Evolutionary conservation across 1,140 invertebrate genomes (phyloP).

Genomic region (Homarus americanus): DNA sequence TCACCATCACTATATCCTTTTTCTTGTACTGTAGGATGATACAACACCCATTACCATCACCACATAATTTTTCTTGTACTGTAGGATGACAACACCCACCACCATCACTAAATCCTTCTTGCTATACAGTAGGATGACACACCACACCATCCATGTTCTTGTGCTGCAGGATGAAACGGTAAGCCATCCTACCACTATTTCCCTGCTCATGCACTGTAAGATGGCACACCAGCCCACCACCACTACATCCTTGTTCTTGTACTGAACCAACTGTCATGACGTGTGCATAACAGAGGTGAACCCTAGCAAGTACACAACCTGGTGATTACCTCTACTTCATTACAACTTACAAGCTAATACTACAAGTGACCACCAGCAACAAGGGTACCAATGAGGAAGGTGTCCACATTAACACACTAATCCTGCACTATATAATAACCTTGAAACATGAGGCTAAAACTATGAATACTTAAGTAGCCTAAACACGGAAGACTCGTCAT

Average conservation of each 20-base stretch:
- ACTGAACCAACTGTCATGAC: background rate
- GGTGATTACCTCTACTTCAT: background rate
- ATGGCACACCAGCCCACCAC: background rate
- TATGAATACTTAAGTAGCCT: background rate
- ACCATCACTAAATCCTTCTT: no score
- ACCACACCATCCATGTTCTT: no score
- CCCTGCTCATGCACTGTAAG: background rate
- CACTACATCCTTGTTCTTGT: background rate
- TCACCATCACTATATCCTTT: no score
- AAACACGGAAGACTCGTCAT: constrained; percentile 52
- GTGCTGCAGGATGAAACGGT: no score
- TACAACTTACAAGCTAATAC: background rate
- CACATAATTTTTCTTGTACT: no score
- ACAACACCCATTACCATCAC: no score
- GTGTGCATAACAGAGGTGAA: background rate
- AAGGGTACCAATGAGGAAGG: background rate
- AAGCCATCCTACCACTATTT: no score
- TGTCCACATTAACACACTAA: background rate
- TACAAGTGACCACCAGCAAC: background rate
- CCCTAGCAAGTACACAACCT: background rate
- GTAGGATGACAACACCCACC: no score
- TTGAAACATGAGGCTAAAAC: background rate
- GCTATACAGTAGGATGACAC: no score
- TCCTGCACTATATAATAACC: background rate
- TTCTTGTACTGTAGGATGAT: no score